Base-by-base conservation (phyloP, 2,113 vertebrate species). In the Cathartes aura region DNA sequence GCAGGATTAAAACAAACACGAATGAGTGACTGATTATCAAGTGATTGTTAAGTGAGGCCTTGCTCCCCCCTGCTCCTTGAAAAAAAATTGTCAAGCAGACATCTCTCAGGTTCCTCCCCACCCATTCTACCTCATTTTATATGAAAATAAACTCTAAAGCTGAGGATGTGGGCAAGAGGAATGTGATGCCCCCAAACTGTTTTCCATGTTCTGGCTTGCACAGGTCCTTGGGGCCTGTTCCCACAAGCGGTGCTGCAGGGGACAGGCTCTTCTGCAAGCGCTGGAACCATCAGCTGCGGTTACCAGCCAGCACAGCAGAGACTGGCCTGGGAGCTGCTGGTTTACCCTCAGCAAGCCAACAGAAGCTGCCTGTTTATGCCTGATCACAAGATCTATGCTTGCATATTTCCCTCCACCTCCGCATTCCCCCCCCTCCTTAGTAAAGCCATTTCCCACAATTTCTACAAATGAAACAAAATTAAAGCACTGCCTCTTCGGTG, bases 101-200 rank as follows among this genome's bases (percentile, higher is more conserved):
- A 13, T 47, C 36, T 68, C 40, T 22, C 10, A 12, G 40, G 30
- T 36, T 80, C 47, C 67, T 79, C 11, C 24, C 9, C 29, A 14
- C 15, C 52, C 32, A 8, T 12, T 67, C 47, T 17, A 56, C 38
- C 22, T 55, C 6, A 82, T 40, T 66, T 68, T 40, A 36, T 18
- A 93, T 2, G 38, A 87, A 90, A 87, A 74, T 22, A n/a, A 83
- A 66, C 48, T 67, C 66, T 53, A 80, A 79, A 93, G 48, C n/a
- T 47, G 74, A 84, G 64, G 40, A 45, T 2, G 1, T 12, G 48
- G 63, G 68, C 8, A 47, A 76, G 4, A 89, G 15, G 23, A 78
- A 63, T 3, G 17, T 14, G 43, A 68, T n/a, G 62, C 48, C 24
- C 21, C 12, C 47, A 13, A 74, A 80, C 22, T 20, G 12, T 20